Evolutionary conservation across 2,113 vertebrate genomes (phyloP).

Genomic region (Falco punctatus): DNA sequence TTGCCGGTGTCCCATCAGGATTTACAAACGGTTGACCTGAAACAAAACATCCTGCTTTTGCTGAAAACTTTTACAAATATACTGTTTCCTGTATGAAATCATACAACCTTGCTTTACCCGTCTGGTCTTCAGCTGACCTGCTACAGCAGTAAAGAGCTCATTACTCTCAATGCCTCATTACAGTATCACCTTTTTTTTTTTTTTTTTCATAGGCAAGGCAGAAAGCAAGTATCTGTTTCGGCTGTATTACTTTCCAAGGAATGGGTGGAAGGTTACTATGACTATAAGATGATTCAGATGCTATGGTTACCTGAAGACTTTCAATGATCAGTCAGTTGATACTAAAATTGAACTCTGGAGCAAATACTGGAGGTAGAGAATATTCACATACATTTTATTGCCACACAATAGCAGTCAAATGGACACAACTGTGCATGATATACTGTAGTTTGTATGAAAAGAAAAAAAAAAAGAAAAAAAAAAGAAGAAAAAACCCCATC

Average conservation of each 20-base stretch:
- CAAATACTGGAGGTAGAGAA: neutral
- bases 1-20: conserved; percentile 90
- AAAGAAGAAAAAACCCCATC: no score
- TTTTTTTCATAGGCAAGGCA: neutral
- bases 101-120: neutral
- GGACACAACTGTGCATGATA: neutral
- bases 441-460: neutral
- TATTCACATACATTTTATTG: neutral
- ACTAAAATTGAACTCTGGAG: neutral
- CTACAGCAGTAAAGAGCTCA: neutral
- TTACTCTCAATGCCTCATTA: neutral
- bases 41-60: neutral
- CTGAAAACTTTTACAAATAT: neutral
- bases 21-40: conserved; percentile 95
- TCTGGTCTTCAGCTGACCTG: neutral
- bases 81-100: neutral
- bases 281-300: neutral
- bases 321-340: neutral
- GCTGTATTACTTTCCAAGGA: neutral
- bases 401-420: neutral
- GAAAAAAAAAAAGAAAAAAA: neutral
- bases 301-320: neutral
- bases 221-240: neutral
- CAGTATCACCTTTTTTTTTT: neutral
- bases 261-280: conserved; percentile 1